Evolutionary conservation across 2,888 invertebrate genomes (phyloP).

Genomic region (Malachius bipustulatus): DNA sequence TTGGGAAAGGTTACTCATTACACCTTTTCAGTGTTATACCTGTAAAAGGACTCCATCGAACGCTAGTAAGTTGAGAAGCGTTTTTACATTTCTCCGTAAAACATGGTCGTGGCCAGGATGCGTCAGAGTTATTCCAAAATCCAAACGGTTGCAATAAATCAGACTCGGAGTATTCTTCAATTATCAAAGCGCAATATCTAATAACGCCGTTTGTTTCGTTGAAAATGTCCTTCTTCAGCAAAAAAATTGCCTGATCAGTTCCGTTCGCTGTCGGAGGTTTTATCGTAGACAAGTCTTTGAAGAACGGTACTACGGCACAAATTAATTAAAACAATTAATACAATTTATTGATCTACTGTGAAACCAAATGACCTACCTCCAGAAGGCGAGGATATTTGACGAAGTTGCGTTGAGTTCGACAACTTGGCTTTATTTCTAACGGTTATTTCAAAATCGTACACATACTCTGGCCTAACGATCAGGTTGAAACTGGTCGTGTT

Average conservation of each 20-base stretch:
- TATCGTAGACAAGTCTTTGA: neutral
- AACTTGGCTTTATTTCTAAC: too few species aligned
- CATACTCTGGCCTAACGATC: neutral
- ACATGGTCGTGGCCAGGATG: neutral
- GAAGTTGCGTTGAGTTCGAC: too few species aligned
- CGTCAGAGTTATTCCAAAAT: neutral
- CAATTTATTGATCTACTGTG: neutral
- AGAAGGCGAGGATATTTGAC: neutral
- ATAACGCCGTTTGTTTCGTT: constrained; percentile 5
- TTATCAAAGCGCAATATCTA: constrained; percentile 6
- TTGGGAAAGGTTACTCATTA: too few species aligned
- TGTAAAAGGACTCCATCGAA: constrained; percentile 9
- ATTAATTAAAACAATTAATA: neutral
- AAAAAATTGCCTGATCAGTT: neutral
- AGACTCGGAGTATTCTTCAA: neutral
- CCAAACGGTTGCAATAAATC: constrained; percentile 2
- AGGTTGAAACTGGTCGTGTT: neutral
- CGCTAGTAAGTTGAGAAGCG: neutral
- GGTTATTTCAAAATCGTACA: too few species aligned
- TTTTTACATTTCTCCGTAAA: neutral
- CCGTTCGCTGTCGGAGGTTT: constrained; percentile 2
- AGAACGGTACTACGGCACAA: constrained; percentile 1
- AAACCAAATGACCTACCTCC: constrained; percentile 2
- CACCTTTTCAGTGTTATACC: too few species aligned
- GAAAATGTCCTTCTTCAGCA: constrained; percentile 6